These are phyloP conservation scores for Chloropsis cyanopogon DNA, from an alignment of 2,113 vertebrate species.

Conservation along the genomic window DNA sequence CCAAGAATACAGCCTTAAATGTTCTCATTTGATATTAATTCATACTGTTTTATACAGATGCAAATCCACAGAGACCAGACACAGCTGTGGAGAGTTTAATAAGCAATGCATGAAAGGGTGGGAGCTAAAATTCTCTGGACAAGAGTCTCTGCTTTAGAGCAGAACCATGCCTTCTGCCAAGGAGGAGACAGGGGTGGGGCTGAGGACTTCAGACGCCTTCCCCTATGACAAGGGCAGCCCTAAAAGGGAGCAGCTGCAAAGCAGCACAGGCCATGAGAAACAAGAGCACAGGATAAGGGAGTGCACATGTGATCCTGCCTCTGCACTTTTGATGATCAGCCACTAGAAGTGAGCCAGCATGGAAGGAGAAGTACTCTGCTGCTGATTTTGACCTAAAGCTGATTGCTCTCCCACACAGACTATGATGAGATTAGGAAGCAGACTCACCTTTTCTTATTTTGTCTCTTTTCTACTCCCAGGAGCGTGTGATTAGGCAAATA, in stretches of 20 bases:
- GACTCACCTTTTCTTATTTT: neutral
- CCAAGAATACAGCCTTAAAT: neutral
- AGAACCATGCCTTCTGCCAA: neutral
- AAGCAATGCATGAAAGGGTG: neutral
- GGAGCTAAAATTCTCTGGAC: neutral
- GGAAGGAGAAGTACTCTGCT: neutral
- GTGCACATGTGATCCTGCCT: neutral
- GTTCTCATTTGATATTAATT: neutral
- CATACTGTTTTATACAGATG: neutral
- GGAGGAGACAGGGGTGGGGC: accelerated
- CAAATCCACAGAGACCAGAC: neutral
- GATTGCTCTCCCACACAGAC: neutral
- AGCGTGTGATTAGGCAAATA: neutral
- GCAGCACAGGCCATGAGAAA: neutral
- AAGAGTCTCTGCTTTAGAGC: neutral
- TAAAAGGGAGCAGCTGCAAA: neutral
- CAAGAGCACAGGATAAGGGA: neutral
- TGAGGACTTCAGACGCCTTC: neutral
- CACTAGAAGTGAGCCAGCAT: neutral
- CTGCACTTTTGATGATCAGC: neutral
- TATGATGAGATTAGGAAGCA: neutral
- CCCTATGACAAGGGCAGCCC: neutral
- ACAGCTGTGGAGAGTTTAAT: neutral
- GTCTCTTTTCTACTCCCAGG: neutral
- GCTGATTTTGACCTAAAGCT: neutral